These are phyloP conservation scores for Drosophila testacea DNA, from an alignment of 2,888 invertebrate genomes.

Conservation along the genomic window DNA sequence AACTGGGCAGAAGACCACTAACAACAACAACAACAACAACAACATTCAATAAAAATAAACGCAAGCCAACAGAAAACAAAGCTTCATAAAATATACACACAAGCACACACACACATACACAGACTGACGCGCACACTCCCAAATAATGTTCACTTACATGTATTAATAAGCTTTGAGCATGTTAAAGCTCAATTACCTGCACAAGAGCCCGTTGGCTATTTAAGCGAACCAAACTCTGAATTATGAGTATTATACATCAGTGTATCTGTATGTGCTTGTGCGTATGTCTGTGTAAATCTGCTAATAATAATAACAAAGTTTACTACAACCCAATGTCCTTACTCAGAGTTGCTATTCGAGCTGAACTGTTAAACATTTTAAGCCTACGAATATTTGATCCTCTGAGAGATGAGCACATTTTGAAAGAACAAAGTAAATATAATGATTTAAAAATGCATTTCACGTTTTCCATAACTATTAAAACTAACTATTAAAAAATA, in stretches of 20 bases:
- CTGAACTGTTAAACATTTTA: neutral
- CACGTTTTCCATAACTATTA: no score
- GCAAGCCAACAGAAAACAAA: constrained; percentile 43
- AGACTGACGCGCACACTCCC: constrained; percentile 17
- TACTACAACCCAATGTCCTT: constrained; percentile 23
- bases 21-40: constrained; percentile 2
- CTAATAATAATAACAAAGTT: constrained; percentile 40
- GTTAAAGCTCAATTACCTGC: constrained; percentile 70
- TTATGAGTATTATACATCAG: constrained; percentile 17
- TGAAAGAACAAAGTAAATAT: no score
- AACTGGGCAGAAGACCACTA: constrained; percentile 45
- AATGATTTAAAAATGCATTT: no score
- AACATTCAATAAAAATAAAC: constrained; percentile 47
- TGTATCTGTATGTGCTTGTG: neutral
- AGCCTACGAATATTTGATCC: neutral
- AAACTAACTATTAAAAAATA: no score
- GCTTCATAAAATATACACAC: constrained; percentile 41
- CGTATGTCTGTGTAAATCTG: neutral
- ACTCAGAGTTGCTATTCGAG: neutral
- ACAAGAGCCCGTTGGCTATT: constrained; percentile 53
- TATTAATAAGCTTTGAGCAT: constrained; percentile 72
- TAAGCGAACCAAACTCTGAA: constrained; percentile 36
- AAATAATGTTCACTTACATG: constrained; percentile 30
- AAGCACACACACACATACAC: constrained; percentile 4
- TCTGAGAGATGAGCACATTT: neutral